Evolutionary conservation across 2,113 vertebrate species (phyloP).

Genomic region (Limnothrissa miodon): DNA sequence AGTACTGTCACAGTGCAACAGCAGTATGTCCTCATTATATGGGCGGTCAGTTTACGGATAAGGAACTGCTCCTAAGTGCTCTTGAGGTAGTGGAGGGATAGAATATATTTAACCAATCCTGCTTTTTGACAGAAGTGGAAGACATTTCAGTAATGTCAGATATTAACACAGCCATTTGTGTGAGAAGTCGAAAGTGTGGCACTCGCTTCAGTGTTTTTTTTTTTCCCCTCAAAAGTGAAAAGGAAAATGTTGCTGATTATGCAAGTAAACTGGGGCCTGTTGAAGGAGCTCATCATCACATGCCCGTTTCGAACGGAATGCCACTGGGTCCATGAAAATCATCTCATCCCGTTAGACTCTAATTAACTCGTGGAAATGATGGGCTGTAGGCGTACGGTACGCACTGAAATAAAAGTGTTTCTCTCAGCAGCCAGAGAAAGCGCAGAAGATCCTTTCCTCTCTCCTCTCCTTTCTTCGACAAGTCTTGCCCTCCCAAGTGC

Average conservation of each 20-base stretch:
- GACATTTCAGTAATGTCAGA: not conserved
- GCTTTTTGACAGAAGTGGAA: not conserved
- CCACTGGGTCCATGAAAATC: slow-evolving; percentile 58
- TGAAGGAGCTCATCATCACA: slow-evolving; percentile 40
- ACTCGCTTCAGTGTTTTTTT: not conserved
- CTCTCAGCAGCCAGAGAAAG: slow-evolving; percentile 24
- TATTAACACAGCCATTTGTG: not conserved
- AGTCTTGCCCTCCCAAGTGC: slow-evolving; percentile 2
- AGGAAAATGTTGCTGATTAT: not conserved
- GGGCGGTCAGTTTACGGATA: not conserved
- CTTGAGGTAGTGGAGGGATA: not conserved
- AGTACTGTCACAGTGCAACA: not conserved
- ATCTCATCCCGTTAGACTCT: slow-evolving; percentile 65
- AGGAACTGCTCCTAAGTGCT: not conserved
- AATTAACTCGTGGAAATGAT: slow-evolving; percentile 69
- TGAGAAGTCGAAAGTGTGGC: not conserved
- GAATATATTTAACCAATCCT: not conserved
- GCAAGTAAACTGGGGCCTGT: not conserved
- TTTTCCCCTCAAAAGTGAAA: not conserved
- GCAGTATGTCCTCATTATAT: not conserved
- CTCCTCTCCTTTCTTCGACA: not conserved
- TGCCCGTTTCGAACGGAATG: slow-evolving; percentile 59
- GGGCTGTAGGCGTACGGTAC: slow-evolving; percentile 69
- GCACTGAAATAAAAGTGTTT: slow-evolving; percentile 66
- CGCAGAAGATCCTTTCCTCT: not conserved